Evolutionary conservation across 1,140 invertebrate species (phyloP), one percentile per base, ranked within the genome.

Genomic region (Acromyrmex heyeri): DNA sequence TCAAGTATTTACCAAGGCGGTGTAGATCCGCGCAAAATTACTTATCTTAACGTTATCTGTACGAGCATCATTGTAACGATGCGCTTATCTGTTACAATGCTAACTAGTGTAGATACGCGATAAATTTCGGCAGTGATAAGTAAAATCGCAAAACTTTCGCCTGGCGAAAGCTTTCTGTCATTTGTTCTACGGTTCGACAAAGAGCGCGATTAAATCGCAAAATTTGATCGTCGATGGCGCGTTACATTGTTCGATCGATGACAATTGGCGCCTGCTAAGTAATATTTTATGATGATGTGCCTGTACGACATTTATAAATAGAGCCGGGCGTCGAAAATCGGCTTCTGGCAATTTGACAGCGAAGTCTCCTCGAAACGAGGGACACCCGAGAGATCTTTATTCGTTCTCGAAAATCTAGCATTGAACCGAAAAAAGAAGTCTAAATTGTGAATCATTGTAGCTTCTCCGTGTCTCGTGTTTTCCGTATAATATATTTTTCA

Each of bases 221-320:
- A 57, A 73, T 73, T 73, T 16, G 61, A 50, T 69, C 16, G 27
- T 38, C 10, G 78, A 27, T 30, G 21, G 21, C 62, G 30, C 21
- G 21, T 57, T 59, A 61, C 79, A 83, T 75, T 75, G 69, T 75
- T 24, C 38, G 16, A 12, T 34, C 30, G 79, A 73, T 83, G 67
- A 83, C 69, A 75, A 83, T 75, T 38, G 69, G 38, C 38, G 53
- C 14, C 27, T n/a, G 67, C 67, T 34, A 73, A 73, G n/a, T 34
- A 61, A 50, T 34, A 21, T 59, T 61, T 12, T 21, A 21, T 34
- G 30, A 27, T n/a, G 27, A 5, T 21, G 67, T 30, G 67, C 59
- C 75, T 59, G 79, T 72, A 72, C 79, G 53, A 82, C 24, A 48
- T 62, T 83, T 83, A 83, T 83, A 83, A 83, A 83, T 83, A 83